Evolutionary conservation across 2,888 invertebrate genomes (phyloP).

Genomic region (Cyclophora punctaria): DNA sequence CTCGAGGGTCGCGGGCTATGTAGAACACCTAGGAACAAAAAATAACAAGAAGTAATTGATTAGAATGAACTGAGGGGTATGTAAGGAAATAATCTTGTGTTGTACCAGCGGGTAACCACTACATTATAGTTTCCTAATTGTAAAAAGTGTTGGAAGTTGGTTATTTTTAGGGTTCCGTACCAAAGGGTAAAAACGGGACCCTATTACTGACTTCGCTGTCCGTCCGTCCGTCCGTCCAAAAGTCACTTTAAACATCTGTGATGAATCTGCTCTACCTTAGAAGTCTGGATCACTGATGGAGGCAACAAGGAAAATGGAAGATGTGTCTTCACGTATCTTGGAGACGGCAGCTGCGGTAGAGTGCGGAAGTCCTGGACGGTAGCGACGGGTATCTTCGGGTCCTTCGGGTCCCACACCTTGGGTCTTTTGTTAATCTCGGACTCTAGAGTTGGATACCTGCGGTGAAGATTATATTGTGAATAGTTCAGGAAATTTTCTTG

Average conservation of each 20-base stretch:
- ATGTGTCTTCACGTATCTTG: slow-evolving; percentile 81
- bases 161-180: too few relatives aligned
- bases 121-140: too few relatives aligned
- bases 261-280: slow-evolving; percentile 55
- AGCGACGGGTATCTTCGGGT: slow-evolving; percentile 16
- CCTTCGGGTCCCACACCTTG: neutral
- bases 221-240: too few relatives aligned
- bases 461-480: neutral
- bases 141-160: too few relatives aligned
- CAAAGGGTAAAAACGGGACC: too few relatives aligned
- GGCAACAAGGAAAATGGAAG: slow-evolving; percentile 83
- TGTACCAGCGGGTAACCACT: too few relatives aligned
- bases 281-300: slow-evolving; percentile 67
- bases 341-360: slow-evolving; percentile 41
- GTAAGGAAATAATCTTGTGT: neutral
- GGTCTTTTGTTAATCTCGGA: slow-evolving; percentile 22
- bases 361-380: slow-evolving; percentile 35
- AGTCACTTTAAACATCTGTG: too few relatives aligned
- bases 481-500: neutral
- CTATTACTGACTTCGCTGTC: too few relatives aligned
- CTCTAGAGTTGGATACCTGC: slow-evolving; percentile 30
- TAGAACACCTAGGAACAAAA: slow-evolving; percentile 71
- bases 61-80: neutral
- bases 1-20: slow-evolving; percentile 86
- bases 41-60: neutral